Conservation (phyloP, 1,140 invertebrate species). For the Bombus pyrosoma region DNA sequence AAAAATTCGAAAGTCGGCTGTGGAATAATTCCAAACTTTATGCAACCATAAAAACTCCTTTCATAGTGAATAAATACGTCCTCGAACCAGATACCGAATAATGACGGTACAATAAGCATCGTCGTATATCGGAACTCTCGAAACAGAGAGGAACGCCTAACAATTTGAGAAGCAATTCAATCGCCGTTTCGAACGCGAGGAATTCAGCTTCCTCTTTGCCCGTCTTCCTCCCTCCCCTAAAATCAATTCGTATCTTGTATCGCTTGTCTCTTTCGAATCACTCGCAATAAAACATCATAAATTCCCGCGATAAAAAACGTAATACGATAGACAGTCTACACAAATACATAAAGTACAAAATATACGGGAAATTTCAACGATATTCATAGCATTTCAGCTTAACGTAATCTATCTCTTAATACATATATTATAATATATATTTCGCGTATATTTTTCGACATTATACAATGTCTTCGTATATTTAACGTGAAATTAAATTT, state of each 20-base stretch:
- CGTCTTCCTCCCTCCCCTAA: not conserved
- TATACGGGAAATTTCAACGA: not conserved
- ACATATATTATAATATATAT: too few relatives aligned
- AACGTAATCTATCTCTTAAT: not conserved
- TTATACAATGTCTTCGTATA: not conserved
- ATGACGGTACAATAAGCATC: not conserved
- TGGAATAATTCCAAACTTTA: not conserved
- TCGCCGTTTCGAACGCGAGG: not conserved
- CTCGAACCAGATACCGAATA: not conserved
- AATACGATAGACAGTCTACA: too few relatives aligned
- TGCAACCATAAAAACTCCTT: not conserved
- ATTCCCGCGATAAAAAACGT: not conserved
- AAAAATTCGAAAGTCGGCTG: not conserved
- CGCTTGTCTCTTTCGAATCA: not conserved
- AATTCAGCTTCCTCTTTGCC: not conserved
- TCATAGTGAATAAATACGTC: too few relatives aligned
- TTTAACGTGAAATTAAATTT: too few relatives aligned
- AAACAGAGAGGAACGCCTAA: not conserved
- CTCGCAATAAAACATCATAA: not conserved
- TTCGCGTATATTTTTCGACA: not conserved
- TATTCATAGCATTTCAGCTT: not conserved
- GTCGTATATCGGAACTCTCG: not conserved
- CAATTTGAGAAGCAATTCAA: constrained; percentile 10
- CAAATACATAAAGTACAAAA: not conserved
- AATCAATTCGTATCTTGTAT: not conserved